Evolutionary conservation across 1,140 invertebrate genomes (phyloP).

Genomic region (Cotesia typhae): DNA sequence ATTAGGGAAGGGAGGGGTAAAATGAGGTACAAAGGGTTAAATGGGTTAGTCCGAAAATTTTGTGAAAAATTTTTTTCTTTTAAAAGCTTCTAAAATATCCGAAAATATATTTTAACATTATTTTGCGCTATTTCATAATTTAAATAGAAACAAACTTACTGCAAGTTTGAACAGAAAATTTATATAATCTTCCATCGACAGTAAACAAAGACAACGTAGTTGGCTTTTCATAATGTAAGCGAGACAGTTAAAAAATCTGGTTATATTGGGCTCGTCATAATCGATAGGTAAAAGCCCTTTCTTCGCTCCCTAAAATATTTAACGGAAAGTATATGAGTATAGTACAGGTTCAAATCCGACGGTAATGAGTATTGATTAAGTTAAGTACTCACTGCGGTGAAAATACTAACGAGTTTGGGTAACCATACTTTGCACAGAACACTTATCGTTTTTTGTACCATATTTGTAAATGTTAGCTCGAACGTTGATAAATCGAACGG

Average conservation of each 20-base stretch:
- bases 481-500: constrained; percentile 70
- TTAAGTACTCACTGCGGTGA: constrained; percentile 56
- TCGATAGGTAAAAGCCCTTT: constrained; percentile 78
- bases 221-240: constrained; percentile 87
- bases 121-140: too few relatives aligned
- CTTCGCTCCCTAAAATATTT: constrained; percentile 70
- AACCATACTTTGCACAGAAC: constrained; percentile 70
- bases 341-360: constrained; percentile 17
- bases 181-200: constrained; percentile 81
- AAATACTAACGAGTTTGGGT: constrained; percentile 69
- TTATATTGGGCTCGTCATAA: constrained; percentile 72
- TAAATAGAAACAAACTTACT: constrained; percentile 65
- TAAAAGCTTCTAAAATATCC: too few relatives aligned
- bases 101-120: too few relatives aligned
- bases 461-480: constrained; percentile 64
- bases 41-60: too few relatives aligned
- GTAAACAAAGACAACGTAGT: constrained; percentile 80
- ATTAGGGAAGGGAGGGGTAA: too few relatives aligned
- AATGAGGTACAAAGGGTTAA: not conserved
- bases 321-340: constrained; percentile 40
- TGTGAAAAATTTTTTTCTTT: too few relatives aligned
- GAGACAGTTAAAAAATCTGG: constrained; percentile 84
- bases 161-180: constrained; percentile 79
- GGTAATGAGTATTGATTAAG: not conserved
- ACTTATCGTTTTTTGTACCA: constrained; percentile 66